A percentile compares a stretch with the other conserved stretches of the same genome.
phyloP scores from a whole-genome alignment of 2,888 invertebrate species.

The Chaitophorus viminalis region DNA sequence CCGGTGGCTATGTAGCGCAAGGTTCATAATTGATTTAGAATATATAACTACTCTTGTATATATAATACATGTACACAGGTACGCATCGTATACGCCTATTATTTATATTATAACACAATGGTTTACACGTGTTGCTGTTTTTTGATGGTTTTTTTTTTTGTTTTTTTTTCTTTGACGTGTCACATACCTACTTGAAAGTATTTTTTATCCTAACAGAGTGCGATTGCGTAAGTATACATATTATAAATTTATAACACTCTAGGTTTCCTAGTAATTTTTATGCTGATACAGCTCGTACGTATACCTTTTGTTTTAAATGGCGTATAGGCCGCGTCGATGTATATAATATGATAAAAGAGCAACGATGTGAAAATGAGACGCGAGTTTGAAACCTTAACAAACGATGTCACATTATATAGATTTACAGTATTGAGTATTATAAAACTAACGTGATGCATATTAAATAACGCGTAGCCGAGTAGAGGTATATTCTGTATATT shows the following conservation, averaged over 20 bases:
- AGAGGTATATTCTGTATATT: too few species aligned
- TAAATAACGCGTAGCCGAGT: too few species aligned
- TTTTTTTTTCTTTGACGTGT: background rate
- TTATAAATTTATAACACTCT: background rate
- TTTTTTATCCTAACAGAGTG: background rate
- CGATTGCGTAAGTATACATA: background rate
- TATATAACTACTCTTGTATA: too few species aligned
- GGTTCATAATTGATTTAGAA: constrained; percentile 30
- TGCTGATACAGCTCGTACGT: background rate
- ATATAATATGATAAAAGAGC: background rate
- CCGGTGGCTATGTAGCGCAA: background rate
- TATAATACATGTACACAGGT: too few species aligned
- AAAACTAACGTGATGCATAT: too few species aligned
- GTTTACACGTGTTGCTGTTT: background rate
- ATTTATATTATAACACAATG: background rate
- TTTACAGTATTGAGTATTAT: too few species aligned
- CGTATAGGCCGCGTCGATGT: background rate
- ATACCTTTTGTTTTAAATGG: background rate
- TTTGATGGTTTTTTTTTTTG: background rate
- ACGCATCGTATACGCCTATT: background rate
- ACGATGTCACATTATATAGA: too few species aligned
- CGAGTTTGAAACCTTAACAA: background rate
- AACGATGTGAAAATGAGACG: background rate
- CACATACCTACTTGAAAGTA: background rate
- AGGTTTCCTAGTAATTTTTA: background rate